Base-by-base conservation (phyloP, 1,140 invertebrate species). In the Bombyx mori region DNA sequence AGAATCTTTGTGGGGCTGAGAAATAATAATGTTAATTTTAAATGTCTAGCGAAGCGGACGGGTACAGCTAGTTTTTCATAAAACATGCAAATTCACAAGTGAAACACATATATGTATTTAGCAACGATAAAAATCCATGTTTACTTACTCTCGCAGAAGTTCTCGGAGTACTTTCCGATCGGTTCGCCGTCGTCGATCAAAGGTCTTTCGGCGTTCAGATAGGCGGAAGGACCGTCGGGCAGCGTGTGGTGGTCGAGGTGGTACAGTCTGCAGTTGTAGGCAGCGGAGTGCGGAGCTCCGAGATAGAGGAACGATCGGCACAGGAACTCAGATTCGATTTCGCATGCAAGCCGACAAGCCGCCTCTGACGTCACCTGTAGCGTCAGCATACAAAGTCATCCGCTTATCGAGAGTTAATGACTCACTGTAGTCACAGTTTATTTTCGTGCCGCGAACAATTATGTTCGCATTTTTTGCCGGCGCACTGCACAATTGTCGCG, bases 191-290 rank as follows among this genome's bases (percentile, higher is more conserved):
- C 95, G 79, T 98, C 96, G 63, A 98, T 94, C 10, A 98, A 89
- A 0, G 96, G 96, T 66, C 95, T 89, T 72, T 97, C 95, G 5
- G 94, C 94, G 70, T 96, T 96, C 47, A 96, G 86, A 78, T 96
- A 98, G 12, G 96, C 96, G 18, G 94, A 95, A 0, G 95, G 95
- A 45, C 96, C 96, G 73, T 98, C 96, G 3, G 96, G 96, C 26
- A 98, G 88, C 0, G 95, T 96, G 86, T 94, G 94, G 75, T 98
- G 96, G 75, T 98, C 97, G 66, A 98, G 86, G 73, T 98, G 97
- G 86, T 96, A 98, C 3, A 98, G 89, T 55, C 96, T 92, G 82
- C 97, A 98, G 81, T 97, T 97, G 90, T 96, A 96, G 44, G 92
- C 91, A 0, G 91, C 89, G 1, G 93, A 93, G 53, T 91, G 89